phyloP scores from a whole-genome alignment of 92 coral and sea anemone species.

The Palythoa heliodiscus region DNA sequence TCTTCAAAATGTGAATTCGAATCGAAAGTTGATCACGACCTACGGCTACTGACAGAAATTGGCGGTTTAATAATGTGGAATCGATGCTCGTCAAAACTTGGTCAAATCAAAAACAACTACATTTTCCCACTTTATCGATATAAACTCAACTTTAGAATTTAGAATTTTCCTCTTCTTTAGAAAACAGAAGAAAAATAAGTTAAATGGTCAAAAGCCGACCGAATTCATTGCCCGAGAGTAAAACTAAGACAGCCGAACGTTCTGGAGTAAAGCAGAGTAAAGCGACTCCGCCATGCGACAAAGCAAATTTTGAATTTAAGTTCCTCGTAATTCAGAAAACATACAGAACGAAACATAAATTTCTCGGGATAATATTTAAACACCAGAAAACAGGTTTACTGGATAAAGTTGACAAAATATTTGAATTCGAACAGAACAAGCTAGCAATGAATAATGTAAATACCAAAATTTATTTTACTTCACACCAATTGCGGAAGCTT shows the following conservation, averaged over 20 bases:
- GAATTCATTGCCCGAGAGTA: background rate
- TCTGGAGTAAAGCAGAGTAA: no score
- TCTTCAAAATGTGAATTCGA: background rate
- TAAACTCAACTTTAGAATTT: background rate
- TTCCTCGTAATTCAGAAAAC: background rate
- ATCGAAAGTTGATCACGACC: constrained; percentile 22
- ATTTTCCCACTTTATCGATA: background rate
- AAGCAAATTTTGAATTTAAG: background rate
- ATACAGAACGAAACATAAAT: constrained; percentile 24
- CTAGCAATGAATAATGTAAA: constrained; percentile 23
- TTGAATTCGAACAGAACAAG: constrained; percentile 23
- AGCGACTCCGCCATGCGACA: background rate
- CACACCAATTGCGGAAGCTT: constrained; percentile 13
- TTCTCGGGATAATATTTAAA: constrained; percentile 11
- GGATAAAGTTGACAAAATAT: constrained; percentile 32
- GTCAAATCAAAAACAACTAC: background rate
- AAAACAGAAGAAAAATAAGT: background rate
- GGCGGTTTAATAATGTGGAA: constrained; percentile 15
- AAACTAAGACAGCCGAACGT: background rate
- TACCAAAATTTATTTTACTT: background rate
- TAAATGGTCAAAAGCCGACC: constrained; percentile 2
- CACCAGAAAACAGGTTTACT: constrained; percentile 27
- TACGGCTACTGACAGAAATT: constrained; percentile 10
- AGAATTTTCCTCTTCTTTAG: background rate
- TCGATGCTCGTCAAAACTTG: background rate